These are phyloP conservation scores for Lordiphosa andalusiaca DNA, from an alignment of 2,888 invertebrate species.

Conservation along the genomic window DNA sequence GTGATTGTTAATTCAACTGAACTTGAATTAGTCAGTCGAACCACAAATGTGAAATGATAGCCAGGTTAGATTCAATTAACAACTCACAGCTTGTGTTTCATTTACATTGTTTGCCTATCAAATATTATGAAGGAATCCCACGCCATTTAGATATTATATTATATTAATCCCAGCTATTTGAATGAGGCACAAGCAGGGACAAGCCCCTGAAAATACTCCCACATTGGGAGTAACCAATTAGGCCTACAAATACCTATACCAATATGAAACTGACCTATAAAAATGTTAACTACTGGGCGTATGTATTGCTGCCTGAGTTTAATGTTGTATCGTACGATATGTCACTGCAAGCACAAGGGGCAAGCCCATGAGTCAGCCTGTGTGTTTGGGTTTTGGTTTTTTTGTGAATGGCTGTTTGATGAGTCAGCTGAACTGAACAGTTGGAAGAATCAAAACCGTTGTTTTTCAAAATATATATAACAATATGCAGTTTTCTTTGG, in stretches of 20 bases:
- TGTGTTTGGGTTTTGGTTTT: neutral
- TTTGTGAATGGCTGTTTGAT: neutral
- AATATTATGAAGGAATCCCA: slow-evolving; percentile 28
- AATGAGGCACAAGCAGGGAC: slow-evolving; percentile 21
- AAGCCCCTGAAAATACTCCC: slow-evolving; percentile 59
- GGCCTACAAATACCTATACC: slow-evolving; percentile 13
- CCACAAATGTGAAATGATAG: slow-evolving; percentile 13
- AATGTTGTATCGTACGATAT: neutral
- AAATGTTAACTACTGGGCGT: slow-evolving; percentile 15
- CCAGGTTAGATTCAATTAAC: slow-evolving; percentile 24
- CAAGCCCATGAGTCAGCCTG: slow-evolving; percentile 23
- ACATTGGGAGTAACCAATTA: slow-evolving; percentile 25
- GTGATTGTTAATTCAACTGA: slow-evolving; percentile 41
- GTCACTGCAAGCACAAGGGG: slow-evolving; percentile 5
- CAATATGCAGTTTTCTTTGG: too few relatives aligned
- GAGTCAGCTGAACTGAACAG: neutral
- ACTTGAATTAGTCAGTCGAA: slow-evolving; percentile 64
- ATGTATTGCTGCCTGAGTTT: neutral
- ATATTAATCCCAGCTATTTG: slow-evolving; percentile 28
- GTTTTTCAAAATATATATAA: too few relatives aligned
- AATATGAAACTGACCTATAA: slow-evolving; percentile 20
- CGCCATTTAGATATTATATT: slow-evolving; percentile 10
- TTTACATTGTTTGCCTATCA: slow-evolving; percentile 14
- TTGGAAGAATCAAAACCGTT: too few relatives aligned
- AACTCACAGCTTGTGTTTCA: slow-evolving; percentile 17